These are phyloP conservation scores for Lissonota sp. DNA, from an alignment of 2,888 invertebrate species.

Conservation along the genomic window DNA sequence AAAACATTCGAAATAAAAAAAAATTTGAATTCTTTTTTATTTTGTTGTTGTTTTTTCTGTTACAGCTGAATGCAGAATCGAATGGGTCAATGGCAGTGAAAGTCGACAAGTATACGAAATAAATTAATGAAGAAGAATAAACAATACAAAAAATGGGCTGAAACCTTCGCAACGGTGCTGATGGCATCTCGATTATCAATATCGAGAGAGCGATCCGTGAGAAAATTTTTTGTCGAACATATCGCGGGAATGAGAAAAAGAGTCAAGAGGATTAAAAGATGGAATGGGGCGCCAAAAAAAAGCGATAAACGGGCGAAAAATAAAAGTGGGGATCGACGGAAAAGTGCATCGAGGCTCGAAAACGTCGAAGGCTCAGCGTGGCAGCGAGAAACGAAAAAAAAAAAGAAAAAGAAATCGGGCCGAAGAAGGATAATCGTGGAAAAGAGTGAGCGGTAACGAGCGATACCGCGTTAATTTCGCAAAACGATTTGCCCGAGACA, in stretches of 20 bases:
- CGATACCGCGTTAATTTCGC: constrained; percentile 26
- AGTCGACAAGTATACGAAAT: constrained; percentile 64
- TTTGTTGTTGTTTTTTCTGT: constrained; percentile 54
- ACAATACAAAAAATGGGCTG: constrained; percentile 48
- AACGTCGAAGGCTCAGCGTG: constrained; percentile 29
- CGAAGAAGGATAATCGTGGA: background rate
- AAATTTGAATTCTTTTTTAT: no score
- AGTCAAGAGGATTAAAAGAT: no score
- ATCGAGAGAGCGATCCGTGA: constrained; percentile 47
- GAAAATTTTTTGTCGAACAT: constrained; percentile 57
- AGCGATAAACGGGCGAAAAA: constrained; percentile 21
- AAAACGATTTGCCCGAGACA: constrained; percentile 35
- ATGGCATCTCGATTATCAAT: constrained; percentile 49
- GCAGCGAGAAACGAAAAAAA: constrained; percentile 31
- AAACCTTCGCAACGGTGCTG: constrained; percentile 63
- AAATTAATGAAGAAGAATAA: constrained; percentile 51
- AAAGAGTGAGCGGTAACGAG: constrained; percentile 20
- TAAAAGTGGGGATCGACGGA: constrained; percentile 38
- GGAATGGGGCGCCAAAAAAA: constrained; percentile 17
- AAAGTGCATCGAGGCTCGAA: constrained; percentile 53
- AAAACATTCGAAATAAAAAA: no score
- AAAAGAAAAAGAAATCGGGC: constrained; percentile 14
- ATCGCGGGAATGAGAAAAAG: constrained; percentile 45
- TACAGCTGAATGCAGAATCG: constrained; percentile 73
- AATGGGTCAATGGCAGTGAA: constrained; percentile 65